Base-by-base conservation (phyloP, 2,113 vertebrate species). In the Triplophysa siluroides region DNA sequence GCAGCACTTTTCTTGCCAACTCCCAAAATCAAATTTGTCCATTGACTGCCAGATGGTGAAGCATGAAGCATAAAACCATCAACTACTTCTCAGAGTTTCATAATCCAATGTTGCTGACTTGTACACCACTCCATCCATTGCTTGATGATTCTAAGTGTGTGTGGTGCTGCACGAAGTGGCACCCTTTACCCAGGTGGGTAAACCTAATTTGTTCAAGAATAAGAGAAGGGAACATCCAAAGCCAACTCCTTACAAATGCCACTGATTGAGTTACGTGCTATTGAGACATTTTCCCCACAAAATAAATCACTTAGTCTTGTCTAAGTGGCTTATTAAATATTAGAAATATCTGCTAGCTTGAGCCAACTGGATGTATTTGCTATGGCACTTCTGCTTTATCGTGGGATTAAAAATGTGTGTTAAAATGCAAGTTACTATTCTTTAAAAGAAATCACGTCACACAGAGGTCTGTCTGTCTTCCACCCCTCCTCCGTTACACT, bases 11-110 rank as follows among this genome's bases (percentile, higher is more conserved):
- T 67, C 65, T 45, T 67, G 33, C n/a, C 65, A 45, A 23, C 38
- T 45, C 1, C n/a, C n/a, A 14, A 67, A 67, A 67, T 6, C 65
- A 14, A 45, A 67, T 67, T 67, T 43, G 38, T 45, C 33, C n/a
- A 12, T 45, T 67, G 38, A 67, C 64, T 45, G n/a, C 38, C 64
- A 67, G 64, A 45, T 67, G 41, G 65, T 67, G 65, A 67, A 12
- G n/a, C 12, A 1, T 45, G n/a, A 45, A 18, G 19, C 33, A n/a
- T 66, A 16, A 43, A 14, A 14, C 29, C 64, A 43, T 26, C 64
- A 66, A 66, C 12, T 66, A 24, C 33, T 19, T 66, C 29, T 65
- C 63, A 21, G 18, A 8, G 38, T 67, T 67, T 67, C 21, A 3
- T 23, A 67, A 19, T 23, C n/a, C 65, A 45, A 8, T 67, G 11